Percentiles rank a stretch among this genome's conserved stretches.
These are phyloP conservation scores for Sminthopsis crassicaudata DNA, from an alignment of 2,113 vertebrate species.

Conservation along the genomic window DNA sequence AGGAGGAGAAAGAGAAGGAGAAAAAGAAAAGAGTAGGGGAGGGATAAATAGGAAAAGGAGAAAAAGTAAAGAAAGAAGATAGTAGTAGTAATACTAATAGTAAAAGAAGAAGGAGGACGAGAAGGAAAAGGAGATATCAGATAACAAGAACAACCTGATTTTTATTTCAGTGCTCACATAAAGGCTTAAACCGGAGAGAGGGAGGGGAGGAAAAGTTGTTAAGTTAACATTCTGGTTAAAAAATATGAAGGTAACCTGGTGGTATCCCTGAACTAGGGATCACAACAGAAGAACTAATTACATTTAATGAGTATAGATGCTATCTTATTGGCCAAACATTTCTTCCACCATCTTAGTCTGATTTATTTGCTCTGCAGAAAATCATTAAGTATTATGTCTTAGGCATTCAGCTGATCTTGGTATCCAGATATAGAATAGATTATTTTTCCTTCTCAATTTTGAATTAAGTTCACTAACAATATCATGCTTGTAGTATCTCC, in stretches of 20 bases:
- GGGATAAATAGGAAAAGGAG: no score
- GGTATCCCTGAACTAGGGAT: neutral
- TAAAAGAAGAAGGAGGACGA: no score
- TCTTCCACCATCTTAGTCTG: neutral
- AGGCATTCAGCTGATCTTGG: neutral
- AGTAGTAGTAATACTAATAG: no score
- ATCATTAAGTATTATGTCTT: neutral
- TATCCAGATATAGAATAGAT: neutral
- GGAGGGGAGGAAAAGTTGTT: neutral
- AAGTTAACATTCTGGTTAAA: neutral
- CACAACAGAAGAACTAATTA: neutral
- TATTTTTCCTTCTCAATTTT: neutral
- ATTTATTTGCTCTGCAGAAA: neutral
- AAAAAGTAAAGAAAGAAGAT: no score
- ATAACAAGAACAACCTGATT: no score
- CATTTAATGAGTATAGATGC: neutral
- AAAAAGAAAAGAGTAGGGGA: no score
- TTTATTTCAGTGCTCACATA: neutral
- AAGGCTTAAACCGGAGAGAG: neutral
- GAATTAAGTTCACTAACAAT: neutral
- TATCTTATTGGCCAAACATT: neutral
- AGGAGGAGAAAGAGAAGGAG: no score
- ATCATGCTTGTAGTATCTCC: neutral
- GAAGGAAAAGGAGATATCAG: no score
- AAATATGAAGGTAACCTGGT: neutral